Percentiles rank a stretch among this genome's conserved stretches.
Evolutionary conservation across 1,140 invertebrate genomes (phyloP).

Genomic region (Laupala kohalensis): DNA sequence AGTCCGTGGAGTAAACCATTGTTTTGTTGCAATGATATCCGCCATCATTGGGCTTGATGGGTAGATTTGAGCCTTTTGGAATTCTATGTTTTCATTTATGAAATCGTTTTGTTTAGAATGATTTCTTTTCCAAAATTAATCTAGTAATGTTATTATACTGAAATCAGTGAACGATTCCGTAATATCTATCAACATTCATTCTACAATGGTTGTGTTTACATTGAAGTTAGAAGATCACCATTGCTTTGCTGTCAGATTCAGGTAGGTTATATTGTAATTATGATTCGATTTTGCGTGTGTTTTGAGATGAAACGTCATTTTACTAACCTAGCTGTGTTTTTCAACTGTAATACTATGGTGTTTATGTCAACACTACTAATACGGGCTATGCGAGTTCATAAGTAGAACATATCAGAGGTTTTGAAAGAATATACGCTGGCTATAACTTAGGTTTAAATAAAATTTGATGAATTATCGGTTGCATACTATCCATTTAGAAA

Average conservation of each 20-base stretch:
- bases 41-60: constrained; percentile 8
- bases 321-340: too few species aligned
- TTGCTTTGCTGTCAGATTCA: constrained; percentile 9
- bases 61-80: not conserved
- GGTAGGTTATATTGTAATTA: constrained; percentile 5
- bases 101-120: not conserved
- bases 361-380: too few species aligned
- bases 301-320: too few species aligned
- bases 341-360: too few species aligned
- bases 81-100: constrained; percentile 1
- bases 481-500: too few species aligned
- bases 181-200: not conserved
- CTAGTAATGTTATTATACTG: not conserved
- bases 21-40: constrained; percentile 11
- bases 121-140: not conserved
- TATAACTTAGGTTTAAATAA: too few species aligned
- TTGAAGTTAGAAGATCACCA: not conserved
- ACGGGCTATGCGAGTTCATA: too few species aligned
- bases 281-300: too few species aligned
- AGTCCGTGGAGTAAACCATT: constrained; percentile 10
- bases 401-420: too few species aligned
- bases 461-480: too few species aligned
- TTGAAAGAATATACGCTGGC: too few species aligned
- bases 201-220: constrained; percentile 10
- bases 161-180: not conserved